A percentile compares a stretch with the other conserved stretches of the same genome.
These are phyloP conservation scores for Leptonema lineaticorne DNA, from an alignment of 1,140 invertebrate genomes.

Conservation along the genomic window DNA sequence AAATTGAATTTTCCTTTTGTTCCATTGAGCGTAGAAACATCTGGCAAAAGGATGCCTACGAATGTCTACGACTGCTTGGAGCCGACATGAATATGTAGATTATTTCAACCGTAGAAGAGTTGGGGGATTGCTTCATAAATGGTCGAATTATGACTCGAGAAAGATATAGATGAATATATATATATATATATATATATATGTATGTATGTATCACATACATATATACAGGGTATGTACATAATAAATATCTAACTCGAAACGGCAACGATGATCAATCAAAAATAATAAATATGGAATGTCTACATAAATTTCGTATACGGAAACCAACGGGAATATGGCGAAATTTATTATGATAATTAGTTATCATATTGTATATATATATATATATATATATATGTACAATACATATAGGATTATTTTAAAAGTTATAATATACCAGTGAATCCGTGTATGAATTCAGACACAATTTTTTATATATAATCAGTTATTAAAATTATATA, in stretches of 20 bases:
- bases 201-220: background rate
- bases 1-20: background rate
- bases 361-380: background rate
- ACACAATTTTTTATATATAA: background rate
- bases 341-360: background rate
- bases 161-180: slow-evolving; percentile 1
- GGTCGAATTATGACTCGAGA: slow-evolving; percentile 13
- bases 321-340: background rate
- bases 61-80: background rate
- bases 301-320: background rate
- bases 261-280: slow-evolving; percentile 7
- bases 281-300: background rate
- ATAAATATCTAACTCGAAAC: background rate
- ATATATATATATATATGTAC: background rate
- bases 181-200: background rate
- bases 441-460: background rate
- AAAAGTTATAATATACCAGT: background rate
- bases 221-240: too few species aligned
- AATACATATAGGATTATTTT: too few species aligned
- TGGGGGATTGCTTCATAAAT: background rate
- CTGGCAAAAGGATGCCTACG: background rate
- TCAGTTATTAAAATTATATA: background rate
- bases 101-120: slow-evolving; percentile 3
- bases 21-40: background rate
- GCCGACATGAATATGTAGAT: slow-evolving; percentile 9